Percentiles rank a stretch among this genome's conserved stretches.
These are phyloP conservation scores for Hypsopygia costalis DNA, from an alignment of 2,888 invertebrate genomes.

Conservation along the genomic window DNA sequence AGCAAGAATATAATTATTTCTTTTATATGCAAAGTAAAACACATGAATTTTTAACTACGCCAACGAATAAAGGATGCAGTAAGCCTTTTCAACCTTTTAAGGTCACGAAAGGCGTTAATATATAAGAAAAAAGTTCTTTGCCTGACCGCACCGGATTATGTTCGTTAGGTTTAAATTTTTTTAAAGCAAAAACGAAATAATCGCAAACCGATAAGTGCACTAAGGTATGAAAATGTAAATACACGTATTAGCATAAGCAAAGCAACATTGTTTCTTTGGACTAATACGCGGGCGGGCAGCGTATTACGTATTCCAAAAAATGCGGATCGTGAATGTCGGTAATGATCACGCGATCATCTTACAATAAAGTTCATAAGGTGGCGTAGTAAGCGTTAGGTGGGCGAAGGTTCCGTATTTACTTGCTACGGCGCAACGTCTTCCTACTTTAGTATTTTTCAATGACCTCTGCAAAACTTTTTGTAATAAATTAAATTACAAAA, in stretches of 20 bases:
- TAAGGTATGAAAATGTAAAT: conserved; percentile 9
- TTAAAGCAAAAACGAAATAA: conserved; percentile 3
- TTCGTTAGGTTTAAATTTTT: conserved; percentile 6
- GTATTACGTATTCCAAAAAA: conserved; percentile 8
- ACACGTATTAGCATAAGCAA: conserved; percentile 4
- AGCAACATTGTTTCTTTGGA: conserved; percentile 2
- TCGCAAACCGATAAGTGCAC: conserved; percentile 5
- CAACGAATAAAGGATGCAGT: no score
- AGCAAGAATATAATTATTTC: no score
- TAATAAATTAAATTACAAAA: no score
- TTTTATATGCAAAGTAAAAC: neutral
- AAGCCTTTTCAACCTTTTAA: neutral
- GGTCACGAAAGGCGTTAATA: neutral
- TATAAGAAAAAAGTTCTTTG: neutral
- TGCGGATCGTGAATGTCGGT: conserved; percentile 2
- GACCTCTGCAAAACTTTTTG: no score
- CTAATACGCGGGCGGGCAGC: conserved; percentile 1
- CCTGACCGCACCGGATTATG: conserved; percentile 1
- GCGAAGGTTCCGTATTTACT: neutral
- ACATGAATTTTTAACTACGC: neutral
- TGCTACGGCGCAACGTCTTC: no score
- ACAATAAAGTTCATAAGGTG: neutral
- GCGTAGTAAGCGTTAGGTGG: neutral
- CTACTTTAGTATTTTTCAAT: no score
- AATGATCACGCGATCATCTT: conserved; percentile 13